phyloP scores from a whole-genome alignment of 2,888 invertebrate genomes.

The Unio pictorum region DNA sequence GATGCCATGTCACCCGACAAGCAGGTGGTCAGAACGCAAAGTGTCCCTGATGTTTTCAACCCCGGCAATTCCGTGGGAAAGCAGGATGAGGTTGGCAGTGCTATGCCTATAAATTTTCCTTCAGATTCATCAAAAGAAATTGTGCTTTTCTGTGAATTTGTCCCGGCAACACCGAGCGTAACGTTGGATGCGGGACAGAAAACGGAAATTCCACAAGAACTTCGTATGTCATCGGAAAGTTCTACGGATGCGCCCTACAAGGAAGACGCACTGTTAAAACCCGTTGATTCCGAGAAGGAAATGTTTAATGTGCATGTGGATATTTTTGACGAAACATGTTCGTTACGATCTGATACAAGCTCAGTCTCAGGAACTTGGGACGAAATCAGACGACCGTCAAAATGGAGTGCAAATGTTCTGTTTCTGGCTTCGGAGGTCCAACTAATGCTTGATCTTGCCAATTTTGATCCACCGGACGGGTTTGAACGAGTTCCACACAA shows the following conservation, averaged over 20 bases:
- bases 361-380: background rate
- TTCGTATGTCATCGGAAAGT: slow-evolving; percentile 3
- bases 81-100: too few relatives aligned
- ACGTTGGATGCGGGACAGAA: background rate
- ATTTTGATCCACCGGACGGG: slow-evolving; percentile 41
- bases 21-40: too few relatives aligned
- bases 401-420: slow-evolving; percentile 50
- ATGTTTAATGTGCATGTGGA: slow-evolving; percentile 33
- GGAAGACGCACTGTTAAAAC: background rate
- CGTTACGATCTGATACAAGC: background rate
- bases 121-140: too few relatives aligned
- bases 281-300: background rate
- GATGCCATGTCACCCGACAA: too few relatives aligned
- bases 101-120: too few relatives aligned
- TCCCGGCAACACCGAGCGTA: too few relatives aligned
- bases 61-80: too few relatives aligned
- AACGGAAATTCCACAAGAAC: background rate
- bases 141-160: too few relatives aligned
- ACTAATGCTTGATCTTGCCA: slow-evolving; percentile 47
- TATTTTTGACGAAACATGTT: slow-evolving; percentile 10
- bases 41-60: too few relatives aligned
- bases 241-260: background rate
- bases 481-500: slow-evolving; percentile 30
- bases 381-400: slow-evolving; percentile 26
- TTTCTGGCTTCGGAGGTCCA: slow-evolving; percentile 54